Percentiles rank a stretch among this genome's conserved stretches.
Conservation (phyloP, 2,797 vertebrate genomes). For the Myiotriccus ornatus region DNA sequence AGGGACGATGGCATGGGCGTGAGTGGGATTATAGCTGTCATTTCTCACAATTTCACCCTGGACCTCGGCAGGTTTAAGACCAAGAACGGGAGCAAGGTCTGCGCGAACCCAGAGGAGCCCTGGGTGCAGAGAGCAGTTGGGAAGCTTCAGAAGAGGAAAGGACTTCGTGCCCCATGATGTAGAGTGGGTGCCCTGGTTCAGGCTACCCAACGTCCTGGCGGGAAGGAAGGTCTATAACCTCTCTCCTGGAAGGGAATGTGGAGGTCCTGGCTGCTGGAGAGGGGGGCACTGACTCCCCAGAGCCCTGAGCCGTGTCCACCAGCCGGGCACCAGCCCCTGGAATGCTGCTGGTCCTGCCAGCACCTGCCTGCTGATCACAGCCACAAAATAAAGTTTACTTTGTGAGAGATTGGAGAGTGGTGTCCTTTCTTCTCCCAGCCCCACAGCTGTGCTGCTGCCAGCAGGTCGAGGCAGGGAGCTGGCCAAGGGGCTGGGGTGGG, state of each 20-base stretch:
- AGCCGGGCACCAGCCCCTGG: background rate
- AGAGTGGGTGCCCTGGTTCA: background rate
- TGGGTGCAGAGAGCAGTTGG: background rate
- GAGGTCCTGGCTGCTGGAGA: background rate
- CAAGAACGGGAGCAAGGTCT: background rate
- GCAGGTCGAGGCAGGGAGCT: background rate
- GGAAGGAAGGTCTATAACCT: background rate
- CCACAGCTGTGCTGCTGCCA: fast-evolving
- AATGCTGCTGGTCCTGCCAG: background rate
- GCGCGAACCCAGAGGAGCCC: fast-evolving
- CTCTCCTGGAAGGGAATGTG: background rate
- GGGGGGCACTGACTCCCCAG: background rate
- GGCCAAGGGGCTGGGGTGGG: background rate
- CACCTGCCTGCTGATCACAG: background rate
- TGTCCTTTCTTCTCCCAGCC: background rate
- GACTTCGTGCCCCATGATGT: fast-evolving
- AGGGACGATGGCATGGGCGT: background rate
- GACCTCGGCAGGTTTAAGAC: background rate
- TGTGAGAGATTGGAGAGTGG: background rate
- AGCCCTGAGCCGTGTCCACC: fast-evolving
- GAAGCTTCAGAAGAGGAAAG: fast-evolving
- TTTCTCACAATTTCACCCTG: background rate
- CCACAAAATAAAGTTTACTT: background rate
- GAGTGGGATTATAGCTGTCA: fast-evolving
- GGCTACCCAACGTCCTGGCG: background rate